phyloP scores from a whole-genome alignment of 2,113 vertebrate genomes.

The Oryctolagus cuniculus region DNA sequence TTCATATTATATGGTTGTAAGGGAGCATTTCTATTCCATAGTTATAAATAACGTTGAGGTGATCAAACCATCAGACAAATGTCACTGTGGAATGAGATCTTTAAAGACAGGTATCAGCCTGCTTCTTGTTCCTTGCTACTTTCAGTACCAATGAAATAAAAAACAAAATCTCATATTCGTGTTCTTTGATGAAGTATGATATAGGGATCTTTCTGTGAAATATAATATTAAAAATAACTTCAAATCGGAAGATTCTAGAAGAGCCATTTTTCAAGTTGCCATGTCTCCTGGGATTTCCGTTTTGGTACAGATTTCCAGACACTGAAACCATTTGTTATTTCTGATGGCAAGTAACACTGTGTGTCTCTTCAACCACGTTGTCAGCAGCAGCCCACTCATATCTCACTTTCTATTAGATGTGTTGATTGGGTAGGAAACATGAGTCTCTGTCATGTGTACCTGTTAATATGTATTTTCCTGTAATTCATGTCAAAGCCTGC shows the following conservation, averaged over 20 bases:
- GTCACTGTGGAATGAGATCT: neutral
- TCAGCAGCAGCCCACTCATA: neutral
- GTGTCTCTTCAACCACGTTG: neutral
- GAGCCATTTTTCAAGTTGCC: neutral
- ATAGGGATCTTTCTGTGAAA: neutral
- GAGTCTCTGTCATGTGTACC: conserved; percentile 6
- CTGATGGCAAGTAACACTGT: neutral
- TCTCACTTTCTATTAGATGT: conserved; percentile 57
- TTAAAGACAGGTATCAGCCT: neutral
- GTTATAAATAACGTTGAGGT: neutral
- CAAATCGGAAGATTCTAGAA: neutral
- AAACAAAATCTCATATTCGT: neutral
- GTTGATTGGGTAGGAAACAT: conserved; percentile 47
- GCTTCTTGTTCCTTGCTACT: neutral
- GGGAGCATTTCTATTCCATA: neutral
- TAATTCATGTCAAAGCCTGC: conserved; percentile 1
- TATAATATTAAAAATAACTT: neutral
- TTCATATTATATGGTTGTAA: neutral
- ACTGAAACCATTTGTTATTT: neutral
- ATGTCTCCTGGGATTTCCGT: neutral
- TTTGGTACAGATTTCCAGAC: neutral
- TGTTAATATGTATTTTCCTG: neutral
- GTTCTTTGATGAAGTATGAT: neutral
- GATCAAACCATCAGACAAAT: neutral
- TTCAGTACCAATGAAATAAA: neutral